Evolutionary conservation across 92 coral and sea anemone species (phyloP), one percentile per base, ranked within the genome.

Genomic region (Epizoanthus illoricatus): DNA sequence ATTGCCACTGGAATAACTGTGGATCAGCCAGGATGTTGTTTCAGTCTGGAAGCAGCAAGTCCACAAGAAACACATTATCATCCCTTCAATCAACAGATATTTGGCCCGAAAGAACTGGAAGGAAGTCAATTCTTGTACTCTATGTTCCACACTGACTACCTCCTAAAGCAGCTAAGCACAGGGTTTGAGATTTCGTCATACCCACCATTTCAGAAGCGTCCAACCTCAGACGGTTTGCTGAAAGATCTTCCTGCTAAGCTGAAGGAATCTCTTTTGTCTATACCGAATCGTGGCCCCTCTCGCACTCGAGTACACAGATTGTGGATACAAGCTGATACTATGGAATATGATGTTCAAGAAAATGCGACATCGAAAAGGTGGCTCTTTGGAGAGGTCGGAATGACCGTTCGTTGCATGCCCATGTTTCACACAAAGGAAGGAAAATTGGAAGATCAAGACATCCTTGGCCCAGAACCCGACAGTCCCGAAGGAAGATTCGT

Each of bases 71-170:
- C 74, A 12, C 86, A 33, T 7, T 84, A 61, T 45, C 81, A 84
- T 70, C 86, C 86, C 57, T 84, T 84, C 73, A 74, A 74, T 66
- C 47, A 84, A 54, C 80, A 71, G 64, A 84, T 60, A 5, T 84
- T 47, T 21, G 40, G 5, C 42, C 86, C 86, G 19, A 42, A 75
- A 54, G 75, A 76, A 52, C 74, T 84, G 75, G 65, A 84, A 19
- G 87, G 83, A 61, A 84, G 74, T 33, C 73, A 78, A 64, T 71
- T 84, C 23, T 52, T 84, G 10, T 64, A 54, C 43, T 73, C 87
- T 41, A 18, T 84, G 75, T 75, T 84, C 66, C 87, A 84, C 87
- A 84, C 87, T 45, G 87, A 84, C 81, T 84, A 84, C 73, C 75
- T 84, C 18, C 76, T 84, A 24, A 84, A 84, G 84, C 87, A 84